A percentile compares a stretch with the other conserved stretches of the same genome.
phyloP scores from a whole-genome alignment of 1,140 invertebrate species.

The Mycetomoellerius zeteki region DNA sequence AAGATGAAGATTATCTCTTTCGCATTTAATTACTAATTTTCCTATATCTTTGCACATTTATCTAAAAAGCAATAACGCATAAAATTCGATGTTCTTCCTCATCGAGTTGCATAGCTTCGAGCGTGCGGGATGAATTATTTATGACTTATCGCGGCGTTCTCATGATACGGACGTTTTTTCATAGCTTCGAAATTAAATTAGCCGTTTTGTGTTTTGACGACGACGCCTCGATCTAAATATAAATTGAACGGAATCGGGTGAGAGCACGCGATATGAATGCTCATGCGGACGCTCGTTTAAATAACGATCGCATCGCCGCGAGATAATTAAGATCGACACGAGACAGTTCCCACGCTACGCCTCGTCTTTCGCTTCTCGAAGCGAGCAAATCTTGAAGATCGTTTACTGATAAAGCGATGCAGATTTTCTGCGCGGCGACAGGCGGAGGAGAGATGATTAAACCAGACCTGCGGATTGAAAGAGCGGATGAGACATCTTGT shows the following conservation, averaged over 20 bases:
- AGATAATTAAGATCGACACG: constrained; percentile 53
- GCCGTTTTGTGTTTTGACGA: constrained; percentile 17
- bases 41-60: not conserved
- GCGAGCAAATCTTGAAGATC: constrained; percentile 56
- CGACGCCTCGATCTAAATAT: constrained; percentile 47
- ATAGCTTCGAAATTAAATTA: constrained; percentile 41
- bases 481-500: constrained; percentile 47
- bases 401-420: constrained; percentile 50
- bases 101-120: not conserved
- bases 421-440: not conserved
- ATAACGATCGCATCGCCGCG: constrained; percentile 26
- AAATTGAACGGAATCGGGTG: constrained; percentile 36
- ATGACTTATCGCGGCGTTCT: constrained; percentile 27
- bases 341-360: constrained; percentile 27
- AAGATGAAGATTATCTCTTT: not conserved
- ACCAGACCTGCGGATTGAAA: constrained; percentile 44
- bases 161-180: constrained; percentile 19
- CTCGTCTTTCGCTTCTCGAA: constrained; percentile 10
- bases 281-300: not conserved
- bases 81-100: constrained; percentile 40
- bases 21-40: constrained; percentile 20
- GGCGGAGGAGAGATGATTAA: constrained; percentile 47
- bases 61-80: constrained; percentile 24
- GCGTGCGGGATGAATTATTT: constrained; percentile 50
- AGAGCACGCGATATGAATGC: not conserved